Evolutionary conservation across 2,888 invertebrate genomes (phyloP).

Genomic region (Drosophila multiciliata): DNA sequence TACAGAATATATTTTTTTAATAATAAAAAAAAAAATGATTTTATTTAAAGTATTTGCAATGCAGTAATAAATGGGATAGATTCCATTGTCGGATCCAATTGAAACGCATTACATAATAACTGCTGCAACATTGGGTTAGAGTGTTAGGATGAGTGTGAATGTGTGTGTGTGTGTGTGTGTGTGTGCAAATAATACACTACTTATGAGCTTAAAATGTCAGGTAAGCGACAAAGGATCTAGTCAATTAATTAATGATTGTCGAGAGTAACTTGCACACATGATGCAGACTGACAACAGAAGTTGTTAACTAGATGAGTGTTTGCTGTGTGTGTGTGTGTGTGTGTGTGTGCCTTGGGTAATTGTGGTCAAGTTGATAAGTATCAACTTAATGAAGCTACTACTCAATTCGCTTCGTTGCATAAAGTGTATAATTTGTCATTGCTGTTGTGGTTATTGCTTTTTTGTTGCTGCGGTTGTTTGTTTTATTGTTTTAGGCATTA

Average conservation of each 20-base stretch:
- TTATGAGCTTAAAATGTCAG: background rate
- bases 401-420: constrained; percentile 17
- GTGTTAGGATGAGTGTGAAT: background rate
- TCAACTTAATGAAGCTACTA: constrained; percentile 22
- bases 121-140: background rate
- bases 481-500: constrained; percentile 46
- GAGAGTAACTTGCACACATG: background rate
- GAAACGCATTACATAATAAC: background rate
- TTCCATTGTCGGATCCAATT: constrained; percentile 9
- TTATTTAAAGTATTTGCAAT: constrained; percentile 3
- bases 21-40: background rate
- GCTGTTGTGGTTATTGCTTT: constrained; percentile 9
- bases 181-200: background rate
- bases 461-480: constrained; percentile 9
- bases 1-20: background rate
- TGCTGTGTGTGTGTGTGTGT: background rate
- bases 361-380: constrained; percentile 1
- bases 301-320: background rate
- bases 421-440: constrained; percentile 5
- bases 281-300: background rate
- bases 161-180: constrained; percentile 2
- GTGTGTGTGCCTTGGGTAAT: background rate
- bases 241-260: constrained; percentile 29
- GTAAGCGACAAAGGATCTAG: constrained; percentile 11
- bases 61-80: constrained; percentile 4